Evolutionary conservation across 2,113 vertebrate genomes (phyloP).

Genomic region (Malurus cyaneus): DNA sequence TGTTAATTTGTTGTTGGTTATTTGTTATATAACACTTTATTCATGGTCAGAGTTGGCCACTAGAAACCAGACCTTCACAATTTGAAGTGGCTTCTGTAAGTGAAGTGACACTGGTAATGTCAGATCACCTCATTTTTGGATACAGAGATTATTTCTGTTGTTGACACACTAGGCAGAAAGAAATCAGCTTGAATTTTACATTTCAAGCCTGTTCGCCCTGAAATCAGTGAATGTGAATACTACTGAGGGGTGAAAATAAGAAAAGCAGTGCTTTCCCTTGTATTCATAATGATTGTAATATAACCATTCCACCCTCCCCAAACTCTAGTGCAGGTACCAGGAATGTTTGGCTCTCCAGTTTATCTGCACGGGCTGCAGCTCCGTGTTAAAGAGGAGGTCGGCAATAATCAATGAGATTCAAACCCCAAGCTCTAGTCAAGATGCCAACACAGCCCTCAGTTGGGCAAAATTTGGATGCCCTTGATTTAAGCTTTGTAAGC

Average conservation of each 20-base stretch:
- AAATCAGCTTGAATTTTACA: neutral
- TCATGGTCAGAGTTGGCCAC: neutral
- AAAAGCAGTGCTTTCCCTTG: neutral
- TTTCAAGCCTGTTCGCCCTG: neutral
- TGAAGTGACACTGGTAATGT: neutral
- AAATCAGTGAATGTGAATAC: neutral
- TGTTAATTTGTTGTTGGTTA: neutral
- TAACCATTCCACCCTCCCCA: neutral
- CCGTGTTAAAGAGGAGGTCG: neutral
- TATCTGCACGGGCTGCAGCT: neutral
- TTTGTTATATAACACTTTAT: neutral
- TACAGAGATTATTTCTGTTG: neutral
- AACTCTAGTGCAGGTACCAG: neutral
- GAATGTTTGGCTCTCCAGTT: neutral
- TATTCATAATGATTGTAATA: neutral
- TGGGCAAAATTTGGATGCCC: slow-evolving; percentile 66
- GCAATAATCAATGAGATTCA: slow-evolving; percentile 24
- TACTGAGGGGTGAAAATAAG: neutral
- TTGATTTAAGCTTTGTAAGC: slow-evolving; percentile 69
- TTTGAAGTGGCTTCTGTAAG: neutral
- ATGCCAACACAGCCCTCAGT: slow-evolving; percentile 44
- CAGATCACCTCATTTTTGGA: neutral
- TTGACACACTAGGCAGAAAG: neutral
- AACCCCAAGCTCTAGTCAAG: neutral
- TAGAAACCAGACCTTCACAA: neutral